Evolutionary conservation across 2,797 vertebrate genomes (phyloP).

Genomic region (Sarcoramphus papa): DNA sequence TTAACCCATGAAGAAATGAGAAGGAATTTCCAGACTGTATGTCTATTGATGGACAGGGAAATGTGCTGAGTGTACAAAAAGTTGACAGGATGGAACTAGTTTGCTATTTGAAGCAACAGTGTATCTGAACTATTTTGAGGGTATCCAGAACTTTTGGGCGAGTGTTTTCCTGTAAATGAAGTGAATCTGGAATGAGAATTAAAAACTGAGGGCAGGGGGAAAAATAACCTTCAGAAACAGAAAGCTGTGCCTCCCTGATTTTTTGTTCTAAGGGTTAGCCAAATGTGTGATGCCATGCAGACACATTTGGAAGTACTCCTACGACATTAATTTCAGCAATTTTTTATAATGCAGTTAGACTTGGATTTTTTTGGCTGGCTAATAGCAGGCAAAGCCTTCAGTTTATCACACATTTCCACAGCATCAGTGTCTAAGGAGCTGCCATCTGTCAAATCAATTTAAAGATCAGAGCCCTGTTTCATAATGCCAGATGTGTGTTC

Average conservation of each 20-base stretch:
- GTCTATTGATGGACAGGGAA: neutral
- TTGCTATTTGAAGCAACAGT: neutral
- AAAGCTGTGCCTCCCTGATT: neutral
- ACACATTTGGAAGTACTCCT: neutral
- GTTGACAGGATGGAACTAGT: neutral
- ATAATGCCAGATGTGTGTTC: neutral
- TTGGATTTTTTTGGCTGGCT: neutral
- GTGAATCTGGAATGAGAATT: neutral
- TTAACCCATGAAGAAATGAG: neutral
- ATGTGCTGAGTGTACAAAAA: neutral
- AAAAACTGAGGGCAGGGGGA: neutral
- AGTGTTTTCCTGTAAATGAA: neutral
- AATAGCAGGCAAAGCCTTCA: neutral
- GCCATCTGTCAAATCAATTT: neutral
- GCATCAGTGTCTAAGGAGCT: neutral
- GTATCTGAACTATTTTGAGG: neutral
- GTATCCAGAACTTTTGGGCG: neutral
- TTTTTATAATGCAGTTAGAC: neutral
- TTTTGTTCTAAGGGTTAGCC: neutral
- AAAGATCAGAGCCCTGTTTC: neutral
- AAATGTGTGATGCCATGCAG: neutral
- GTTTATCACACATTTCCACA: conserved; percentile 4
- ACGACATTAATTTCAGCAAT: neutral
- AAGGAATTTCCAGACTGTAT: neutral
- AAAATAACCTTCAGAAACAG: neutral